Base-by-base conservation (phyloP, 1,140 invertebrate species). In the Anoplolepis gracilipes region DNA sequence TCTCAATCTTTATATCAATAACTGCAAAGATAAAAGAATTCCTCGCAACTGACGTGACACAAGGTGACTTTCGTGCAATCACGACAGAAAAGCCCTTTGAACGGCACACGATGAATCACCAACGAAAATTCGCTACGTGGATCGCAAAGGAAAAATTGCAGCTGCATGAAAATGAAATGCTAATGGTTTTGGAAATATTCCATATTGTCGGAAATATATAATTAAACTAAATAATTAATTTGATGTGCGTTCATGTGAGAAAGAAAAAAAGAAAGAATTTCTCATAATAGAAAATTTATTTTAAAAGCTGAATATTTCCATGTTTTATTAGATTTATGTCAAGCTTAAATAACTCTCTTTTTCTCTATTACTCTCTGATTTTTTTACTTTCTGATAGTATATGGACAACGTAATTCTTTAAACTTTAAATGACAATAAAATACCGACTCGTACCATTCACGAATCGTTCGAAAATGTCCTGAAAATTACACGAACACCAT, bases 31-130 rank as follows among this genome's bases (percentile, higher is more conserved):
- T 65, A 39, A 70, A 81, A 39, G 69, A 57, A 84, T 57, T 49
- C 55, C 28, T 39, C 5, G 30, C 55, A 69, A 55, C 64, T 84
- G 85, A 87, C 72, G 72, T 25, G 33, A 88, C 42, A n/a, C 19
- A 22, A 19, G 36, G 22, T 25, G 85, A 78, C 39, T n/a, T n/a
- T 75, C 19, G 36, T 76, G 42, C 72, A 61, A 76, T 25, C 49
- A 62, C 82, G 82, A 57, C n/a, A 46, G 75, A 85, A 85, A 65
- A 79, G 53, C 67, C 53, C 67, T 59, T 82, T 72, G 78, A 72
- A 55, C 65, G 11, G 16, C 22, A 16, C 78, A 33, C 25, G 65
- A 82, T 72, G 65, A 82, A 82, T 82, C 53, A 28, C 10, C 36
- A 25, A 72, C 65, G 36, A 81, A 81, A 81, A 42, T 72, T 81